phyloP scores from a whole-genome alignment of 2,888 invertebrate species.

The Ariolimax columbianus region DNA sequence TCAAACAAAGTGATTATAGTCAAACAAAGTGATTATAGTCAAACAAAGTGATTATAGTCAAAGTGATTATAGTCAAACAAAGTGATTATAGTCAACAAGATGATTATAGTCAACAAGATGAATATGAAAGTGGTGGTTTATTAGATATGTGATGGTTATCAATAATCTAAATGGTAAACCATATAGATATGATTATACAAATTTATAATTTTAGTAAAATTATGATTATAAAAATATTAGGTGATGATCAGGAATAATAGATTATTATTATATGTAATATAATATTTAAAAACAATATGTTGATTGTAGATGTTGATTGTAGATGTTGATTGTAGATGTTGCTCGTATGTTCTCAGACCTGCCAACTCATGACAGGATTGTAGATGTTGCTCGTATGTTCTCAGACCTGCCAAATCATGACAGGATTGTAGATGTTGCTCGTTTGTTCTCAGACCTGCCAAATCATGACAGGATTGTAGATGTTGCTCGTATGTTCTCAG shows the following conservation, averaged over 20 bases:
- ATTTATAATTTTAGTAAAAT: neutral
- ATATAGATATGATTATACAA: no score
- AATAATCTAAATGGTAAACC: no score
- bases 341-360: slow-evolving; percentile 70
- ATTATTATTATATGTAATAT: neutral
- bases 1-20: no score
- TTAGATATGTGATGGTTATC: no score
- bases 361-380: slow-evolving; percentile 86
- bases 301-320: neutral
- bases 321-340: neutral
- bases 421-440: slow-evolving; percentile 83
- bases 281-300: neutral
- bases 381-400: neutral
- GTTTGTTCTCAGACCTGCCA: slow-evolving; percentile 73
- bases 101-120: no score
- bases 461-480: slow-evolving; percentile 85
- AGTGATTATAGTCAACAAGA: no score
- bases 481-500: slow-evolving; percentile 59
- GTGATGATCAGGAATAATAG: no score
- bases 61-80: no score
- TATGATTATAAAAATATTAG: neutral
- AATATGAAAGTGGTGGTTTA: no score
- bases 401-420: slow-evolving; percentile 82
- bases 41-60: no score
- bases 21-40: no score